A percentile compares a stretch with the other conserved stretches of the same genome.
phyloP scores from a whole-genome alignment of 2,113 vertebrate species.

The Coreoperca whiteheadi region DNA sequence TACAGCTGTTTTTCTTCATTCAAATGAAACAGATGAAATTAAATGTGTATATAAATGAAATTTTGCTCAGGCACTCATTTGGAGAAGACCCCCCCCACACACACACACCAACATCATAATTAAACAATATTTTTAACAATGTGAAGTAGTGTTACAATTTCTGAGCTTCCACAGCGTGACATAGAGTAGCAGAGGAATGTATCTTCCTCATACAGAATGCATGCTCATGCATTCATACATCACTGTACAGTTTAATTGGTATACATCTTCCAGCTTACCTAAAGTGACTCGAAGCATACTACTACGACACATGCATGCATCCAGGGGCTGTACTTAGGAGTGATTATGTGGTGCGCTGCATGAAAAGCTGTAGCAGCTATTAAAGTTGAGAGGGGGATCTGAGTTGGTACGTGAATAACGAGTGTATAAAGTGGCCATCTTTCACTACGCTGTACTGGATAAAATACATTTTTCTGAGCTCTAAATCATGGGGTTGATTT shows the following conservation, averaged over 20 bases:
- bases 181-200: conserved; percentile 1
- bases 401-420: background rate
- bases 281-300: conserved; percentile 21
- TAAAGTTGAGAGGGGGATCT: conserved; percentile 20
- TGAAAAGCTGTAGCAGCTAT: conserved; percentile 8
- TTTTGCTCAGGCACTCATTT: conserved; percentile 29
- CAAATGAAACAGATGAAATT: conserved; percentile 32
- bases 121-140: conserved; percentile 22
- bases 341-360: background rate
- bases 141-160: background rate
- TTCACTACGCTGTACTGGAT: conserved; percentile 9
- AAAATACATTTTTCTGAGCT: background rate
- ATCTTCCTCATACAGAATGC: conserved; percentile 14
- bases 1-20: conserved; percentile 31
- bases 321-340: background rate
- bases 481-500: background rate
- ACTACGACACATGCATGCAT: background rate
- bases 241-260: conserved; percentile 30
- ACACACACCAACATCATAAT: background rate
- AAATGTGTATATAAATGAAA: conserved; percentile 6
- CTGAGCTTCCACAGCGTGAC: conserved; percentile 8
- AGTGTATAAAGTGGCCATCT: conserved; percentile 15
- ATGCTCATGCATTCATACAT: conserved; percentile 24
- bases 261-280: conserved; percentile 20
- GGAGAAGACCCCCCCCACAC: conserved; percentile 6